A percentile compares a stretch with the other conserved stretches of the same genome.
phyloP scores from a whole-genome alignment of 2,888 invertebrate genomes.

The Copidosoma aretas region DNA sequence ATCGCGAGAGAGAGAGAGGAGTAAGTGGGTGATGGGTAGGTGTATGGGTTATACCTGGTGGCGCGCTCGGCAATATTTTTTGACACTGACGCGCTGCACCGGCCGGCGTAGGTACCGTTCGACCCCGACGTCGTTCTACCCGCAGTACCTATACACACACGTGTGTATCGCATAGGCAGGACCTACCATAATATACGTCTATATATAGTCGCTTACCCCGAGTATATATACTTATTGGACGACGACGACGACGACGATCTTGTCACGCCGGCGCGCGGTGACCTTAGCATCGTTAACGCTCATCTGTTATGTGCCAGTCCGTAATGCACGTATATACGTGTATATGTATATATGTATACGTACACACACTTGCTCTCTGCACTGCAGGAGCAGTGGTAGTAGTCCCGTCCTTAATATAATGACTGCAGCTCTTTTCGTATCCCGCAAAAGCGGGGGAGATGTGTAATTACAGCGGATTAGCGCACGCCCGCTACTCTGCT shows the following conservation, averaged over 20 bases:
- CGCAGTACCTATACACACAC: too few relatives aligned
- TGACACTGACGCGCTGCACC: slow-evolving; percentile 38
- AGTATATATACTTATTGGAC: too few relatives aligned
- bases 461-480: slow-evolving; percentile 4
- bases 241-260: not conserved
- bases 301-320: not conserved
- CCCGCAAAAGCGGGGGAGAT: not conserved
- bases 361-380: too few relatives aligned
- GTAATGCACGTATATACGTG: too few relatives aligned
- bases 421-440: not conserved
- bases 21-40: too few relatives aligned
- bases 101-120: slow-evolving; percentile 1
- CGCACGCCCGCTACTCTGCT: slow-evolving; percentile 15
- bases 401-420: not conserved
- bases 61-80: slow-evolving; percentile 24
- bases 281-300: slow-evolving; percentile 7
- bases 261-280: slow-evolving; percentile 5
- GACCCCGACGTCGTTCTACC: not conserved
- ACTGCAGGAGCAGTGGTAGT: too few relatives aligned
- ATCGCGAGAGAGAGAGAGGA: not conserved
- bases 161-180: too few relatives aligned
- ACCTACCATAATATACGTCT: too few relatives aligned
- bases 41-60: slow-evolving; percentile 3
- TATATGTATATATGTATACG: too few relatives aligned
- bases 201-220: too few relatives aligned